These are phyloP conservation scores for Adelges cooleyi DNA, from an alignment of 1,140 invertebrate genomes.

Conservation along the genomic window DNA sequence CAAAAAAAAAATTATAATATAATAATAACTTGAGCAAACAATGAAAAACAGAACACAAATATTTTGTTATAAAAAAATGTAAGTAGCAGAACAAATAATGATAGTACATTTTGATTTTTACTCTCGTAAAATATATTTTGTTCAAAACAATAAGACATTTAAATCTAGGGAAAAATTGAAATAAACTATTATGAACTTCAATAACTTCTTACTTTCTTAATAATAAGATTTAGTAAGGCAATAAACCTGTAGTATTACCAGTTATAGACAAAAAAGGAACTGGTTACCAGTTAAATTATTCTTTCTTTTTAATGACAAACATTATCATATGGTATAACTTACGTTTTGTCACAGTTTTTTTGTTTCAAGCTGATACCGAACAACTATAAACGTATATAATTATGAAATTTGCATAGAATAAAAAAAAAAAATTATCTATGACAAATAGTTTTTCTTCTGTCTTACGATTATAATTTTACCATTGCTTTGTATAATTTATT, in stretches of 20 bases:
- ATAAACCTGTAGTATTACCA: background rate
- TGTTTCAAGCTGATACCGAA: background rate
- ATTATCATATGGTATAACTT: background rate
- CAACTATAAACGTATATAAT: slow-evolving; percentile 2
- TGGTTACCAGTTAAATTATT: slow-evolving; percentile 25
- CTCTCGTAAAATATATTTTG: slow-evolving; percentile 1
- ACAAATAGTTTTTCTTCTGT: background rate
- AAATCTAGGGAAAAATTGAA: no score
- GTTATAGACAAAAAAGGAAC: slow-evolving; percentile 23
- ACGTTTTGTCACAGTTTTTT: slow-evolving; percentile 9
- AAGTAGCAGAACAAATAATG: slow-evolving; percentile 20
- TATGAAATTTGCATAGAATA: slow-evolving; percentile 12
- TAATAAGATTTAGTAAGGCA: background rate
- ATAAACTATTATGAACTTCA: no score
- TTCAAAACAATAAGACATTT: background rate
- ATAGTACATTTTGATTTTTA: slow-evolving; percentile 3
- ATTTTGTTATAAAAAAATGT: slow-evolving; percentile 6
- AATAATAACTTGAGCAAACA: slow-evolving; percentile 22
- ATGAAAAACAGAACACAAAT: slow-evolving; percentile 27
- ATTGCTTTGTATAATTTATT: slow-evolving; percentile 18
- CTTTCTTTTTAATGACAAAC: background rate
- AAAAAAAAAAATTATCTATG: slow-evolving; percentile 8
- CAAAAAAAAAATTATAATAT: slow-evolving; percentile 9
- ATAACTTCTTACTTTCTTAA: slow-evolving; percentile 13
- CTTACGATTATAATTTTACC: slow-evolving; percentile 10